A percentile compares a stretch with the other conserved stretches of the same genome.
Evolutionary conservation across 2,888 invertebrate genomes (phyloP).

Genomic region (Luperina testacea): DNA sequence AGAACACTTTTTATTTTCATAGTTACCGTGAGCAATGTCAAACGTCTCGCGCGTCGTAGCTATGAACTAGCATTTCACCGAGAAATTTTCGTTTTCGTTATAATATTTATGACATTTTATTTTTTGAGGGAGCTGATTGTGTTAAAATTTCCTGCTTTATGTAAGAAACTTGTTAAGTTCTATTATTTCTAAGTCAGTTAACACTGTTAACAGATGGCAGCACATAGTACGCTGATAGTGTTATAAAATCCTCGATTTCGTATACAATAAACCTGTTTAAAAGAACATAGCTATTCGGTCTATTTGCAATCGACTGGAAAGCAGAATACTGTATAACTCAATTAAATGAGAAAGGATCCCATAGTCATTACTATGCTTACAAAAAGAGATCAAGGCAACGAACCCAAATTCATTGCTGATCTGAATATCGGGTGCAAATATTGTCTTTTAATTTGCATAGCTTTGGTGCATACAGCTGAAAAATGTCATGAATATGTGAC

Average conservation of each 20-base stretch:
- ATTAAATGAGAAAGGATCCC: conserved; percentile 33
- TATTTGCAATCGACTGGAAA: conserved; percentile 30
- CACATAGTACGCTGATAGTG: conserved; percentile 25
- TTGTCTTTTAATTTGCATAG: conserved; percentile 45
- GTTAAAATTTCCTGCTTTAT: conserved; percentile 34
- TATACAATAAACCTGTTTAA: conserved; percentile 47
- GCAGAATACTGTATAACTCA: conserved; percentile 29
- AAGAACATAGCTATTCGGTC: conserved; percentile 31
- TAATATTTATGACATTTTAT: conserved; percentile 26
- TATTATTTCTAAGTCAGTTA: conserved; percentile 8
- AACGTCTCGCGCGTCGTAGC: conserved; percentile 10
- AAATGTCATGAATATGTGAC: conserved; percentile 51
- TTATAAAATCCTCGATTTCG: conserved; percentile 18
- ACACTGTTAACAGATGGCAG: conserved; percentile 60
- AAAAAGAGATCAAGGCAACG: conserved; percentile 52
- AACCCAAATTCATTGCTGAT: conserved; percentile 35
- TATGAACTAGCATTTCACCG: conserved; percentile 34
- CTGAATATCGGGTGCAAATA: conserved; percentile 49
- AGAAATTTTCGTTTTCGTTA: conserved; percentile 40
- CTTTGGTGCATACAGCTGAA: not conserved
- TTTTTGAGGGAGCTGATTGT: conserved; percentile 35
- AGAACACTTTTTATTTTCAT: conserved; percentile 56
- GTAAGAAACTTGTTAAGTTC: conserved; percentile 20
- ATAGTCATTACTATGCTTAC: conserved; percentile 43
- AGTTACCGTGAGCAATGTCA: conserved; percentile 58